Base-by-base conservation (phyloP, 2,797 vertebrate species). In the Anableps anableps region DNA sequence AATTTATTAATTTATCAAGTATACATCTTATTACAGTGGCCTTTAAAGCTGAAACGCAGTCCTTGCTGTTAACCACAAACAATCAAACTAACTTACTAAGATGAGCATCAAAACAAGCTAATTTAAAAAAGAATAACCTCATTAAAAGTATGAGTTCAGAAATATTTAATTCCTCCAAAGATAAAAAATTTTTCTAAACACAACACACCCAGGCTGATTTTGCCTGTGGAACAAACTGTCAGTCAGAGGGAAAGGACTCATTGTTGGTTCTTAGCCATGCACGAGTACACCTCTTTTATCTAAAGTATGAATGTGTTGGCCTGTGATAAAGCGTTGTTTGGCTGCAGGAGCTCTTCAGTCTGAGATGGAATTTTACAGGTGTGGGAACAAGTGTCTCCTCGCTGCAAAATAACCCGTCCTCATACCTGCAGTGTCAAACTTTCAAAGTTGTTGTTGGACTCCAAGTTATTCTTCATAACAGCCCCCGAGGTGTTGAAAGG, bases 331-430 rank as follows among this genome's bases (percentile, higher is more conserved):
- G 86, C 71, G 79, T 66, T 9, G 26, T 74, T 78, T 58, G 71
- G 78, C 78, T 78, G 84, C 76, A 74, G 34, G 72, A 79, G 48
- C 77, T 19, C 47, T 75, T 34, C 38, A 72, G 78, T 79, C 51
- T 47, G 21, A 17, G 72, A 73, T 84, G 89, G 89, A 93, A 91
- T 90, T 93, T 86, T 87, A 85, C 92, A 90, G 83, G 87, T 88
- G 85, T 80, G 87, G 77, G 87, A 91, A 91, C 47, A 78, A 79
- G 78, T 73, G 34, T 80, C 76, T 84, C 74, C 13, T 74, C 68
- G 53, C 43, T 11, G n/a, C 74, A 71, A 75, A 81, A 73, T 51
- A 84, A 50, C 9, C 9, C 31, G 29, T 53, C 68, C 51, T 80
- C 48, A 81, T 79, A 74, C 84, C 62, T 74, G 77, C 75, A 43